Base-by-base conservation (phyloP, 2,888 invertebrate genomes). In the Stomorhina lunata region DNA sequence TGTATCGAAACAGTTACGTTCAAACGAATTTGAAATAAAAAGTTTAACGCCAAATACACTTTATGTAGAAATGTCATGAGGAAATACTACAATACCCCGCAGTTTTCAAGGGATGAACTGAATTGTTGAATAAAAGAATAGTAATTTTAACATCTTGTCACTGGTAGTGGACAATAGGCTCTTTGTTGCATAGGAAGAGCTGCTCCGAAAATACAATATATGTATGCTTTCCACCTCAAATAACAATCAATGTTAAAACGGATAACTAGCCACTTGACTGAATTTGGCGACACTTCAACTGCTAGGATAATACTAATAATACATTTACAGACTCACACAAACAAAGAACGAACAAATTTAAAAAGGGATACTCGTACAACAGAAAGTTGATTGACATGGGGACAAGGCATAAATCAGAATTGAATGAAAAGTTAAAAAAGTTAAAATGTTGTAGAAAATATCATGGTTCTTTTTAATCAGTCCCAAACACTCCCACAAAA, bases 41-140 rank as follows among this genome's bases (percentile, higher is more conserved):
- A 73, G 37, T 61, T 69, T 65, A 20, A 40, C 48, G 50, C 59
- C 59, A 73, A 80, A 80, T 69, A 61, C 25, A 61, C 73, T 80
- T 73, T 37, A 59, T 65, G 63, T 68, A 53, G 61, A 73, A 80
- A 80, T 80, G 68, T 75, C 73, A 80, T 61, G 53, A 25, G 55
- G 32, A 55, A 48, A 55, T 71, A 37, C 71, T 63, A 40, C 45
- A 43, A 32, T n/a, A 48, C 22, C 12, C 6, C 27, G 27, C 25
- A 25, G 53, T 53, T 32, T 55, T n/a, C n/a, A n/a, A n/a, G n/a
- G n/a, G n/a, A n/a, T n/a, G n/a, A n/a, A n/a, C n/a, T n/a, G n/a
- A n/a, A n/a, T n/a, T n/a, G n/a, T n/a, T n/a, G n/a, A n/a, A n/a
- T n/a, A n/a, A n/a, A n/a, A n/a, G n/a, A n/a, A n/a, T n/a, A n/a